These are phyloP conservation scores for Laspeyria flexula DNA, from an alignment of 2,888 invertebrate species.

Conservation along the genomic window DNA sequence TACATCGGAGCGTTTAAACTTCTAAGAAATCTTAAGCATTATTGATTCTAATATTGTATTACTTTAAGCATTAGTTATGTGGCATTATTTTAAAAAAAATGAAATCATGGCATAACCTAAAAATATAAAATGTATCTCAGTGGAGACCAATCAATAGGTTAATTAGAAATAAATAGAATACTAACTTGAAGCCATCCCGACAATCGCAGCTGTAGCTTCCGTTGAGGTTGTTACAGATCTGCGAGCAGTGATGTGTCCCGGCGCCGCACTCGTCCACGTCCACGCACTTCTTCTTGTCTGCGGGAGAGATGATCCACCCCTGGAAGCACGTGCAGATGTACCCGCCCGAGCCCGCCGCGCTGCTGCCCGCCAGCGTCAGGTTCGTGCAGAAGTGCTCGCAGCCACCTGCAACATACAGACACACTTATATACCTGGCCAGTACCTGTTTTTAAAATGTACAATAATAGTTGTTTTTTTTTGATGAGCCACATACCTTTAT, in stretches of 20 bases:
- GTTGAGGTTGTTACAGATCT: slow-evolving; percentile 96
- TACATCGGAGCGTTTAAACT: too few species aligned
- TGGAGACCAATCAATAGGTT: too few species aligned
- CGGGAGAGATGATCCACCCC: slow-evolving; percentile 93
- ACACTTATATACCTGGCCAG: too few species aligned
- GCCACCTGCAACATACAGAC: slow-evolving; percentile 89
- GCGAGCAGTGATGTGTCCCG: slow-evolving; percentile 96
- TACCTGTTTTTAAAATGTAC: too few species aligned
- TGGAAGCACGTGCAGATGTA: slow-evolving; percentile 96
- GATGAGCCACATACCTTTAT: slow-evolving; percentile 60
- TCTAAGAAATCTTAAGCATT: too few species aligned
- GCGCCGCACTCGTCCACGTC: slow-evolving; percentile 96
- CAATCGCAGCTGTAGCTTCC: slow-evolving; percentile 97
- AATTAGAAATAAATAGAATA: background rate
- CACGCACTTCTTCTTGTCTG: slow-evolving; percentile 93
- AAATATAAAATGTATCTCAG: too few species aligned
- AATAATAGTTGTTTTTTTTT: background rate
- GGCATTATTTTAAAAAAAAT: too few species aligned
- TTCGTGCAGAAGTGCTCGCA: slow-evolving; percentile 97
- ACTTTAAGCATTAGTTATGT: too few species aligned
- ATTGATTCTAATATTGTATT: too few species aligned
- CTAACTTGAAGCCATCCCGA: slow-evolving; percentile 90
- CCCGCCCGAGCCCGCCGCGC: slow-evolving; percentile 86
- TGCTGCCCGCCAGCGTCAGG: slow-evolving; percentile 80
- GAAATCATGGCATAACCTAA: too few species aligned